These are phyloP conservation scores for Artibeus lituratus DNA, from an alignment of 2,797 vertebrate species.

Conservation along the genomic window DNA sequence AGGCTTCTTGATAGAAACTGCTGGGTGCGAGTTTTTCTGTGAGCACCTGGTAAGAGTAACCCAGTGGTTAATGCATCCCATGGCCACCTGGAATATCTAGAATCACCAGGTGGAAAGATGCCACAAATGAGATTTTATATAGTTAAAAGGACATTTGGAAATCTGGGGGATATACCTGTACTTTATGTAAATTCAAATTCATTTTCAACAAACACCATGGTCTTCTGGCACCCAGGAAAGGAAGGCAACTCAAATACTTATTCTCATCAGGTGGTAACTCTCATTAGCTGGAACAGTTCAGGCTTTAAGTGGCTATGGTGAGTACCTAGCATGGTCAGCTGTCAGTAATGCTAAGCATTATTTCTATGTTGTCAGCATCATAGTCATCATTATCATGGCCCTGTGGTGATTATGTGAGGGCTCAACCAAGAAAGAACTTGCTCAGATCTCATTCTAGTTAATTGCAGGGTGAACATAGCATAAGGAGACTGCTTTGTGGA, in stretches of 20 bases:
- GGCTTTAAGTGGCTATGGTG: background rate
- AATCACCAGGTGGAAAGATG: constrained; percentile 10
- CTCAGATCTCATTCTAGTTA: background rate
- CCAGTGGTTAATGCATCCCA: background rate
- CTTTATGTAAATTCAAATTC: constrained; percentile 6
- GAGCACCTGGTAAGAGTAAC: background rate
- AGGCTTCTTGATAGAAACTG: background rate
- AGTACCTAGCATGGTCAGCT: background rate
- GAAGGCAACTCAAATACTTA: background rate
- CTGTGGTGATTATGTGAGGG: background rate
- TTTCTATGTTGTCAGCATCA: background rate
- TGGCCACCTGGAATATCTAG: constrained; percentile 20
- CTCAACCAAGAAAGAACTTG: background rate
- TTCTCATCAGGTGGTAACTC: background rate
- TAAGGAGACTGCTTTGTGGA: background rate
- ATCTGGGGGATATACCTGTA: background rate
- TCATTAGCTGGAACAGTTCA: background rate
- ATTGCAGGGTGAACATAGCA: background rate
- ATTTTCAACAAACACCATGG: background rate
- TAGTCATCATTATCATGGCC: background rate
- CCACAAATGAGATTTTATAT: constrained; percentile 22
- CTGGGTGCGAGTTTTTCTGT: background rate
- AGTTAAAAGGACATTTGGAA: constrained; percentile 40
- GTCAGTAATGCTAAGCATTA: background rate
- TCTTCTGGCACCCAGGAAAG: background rate